Base-by-base conservation (phyloP, 2,113 vertebrate genomes). In the Columbina picui region DNA sequence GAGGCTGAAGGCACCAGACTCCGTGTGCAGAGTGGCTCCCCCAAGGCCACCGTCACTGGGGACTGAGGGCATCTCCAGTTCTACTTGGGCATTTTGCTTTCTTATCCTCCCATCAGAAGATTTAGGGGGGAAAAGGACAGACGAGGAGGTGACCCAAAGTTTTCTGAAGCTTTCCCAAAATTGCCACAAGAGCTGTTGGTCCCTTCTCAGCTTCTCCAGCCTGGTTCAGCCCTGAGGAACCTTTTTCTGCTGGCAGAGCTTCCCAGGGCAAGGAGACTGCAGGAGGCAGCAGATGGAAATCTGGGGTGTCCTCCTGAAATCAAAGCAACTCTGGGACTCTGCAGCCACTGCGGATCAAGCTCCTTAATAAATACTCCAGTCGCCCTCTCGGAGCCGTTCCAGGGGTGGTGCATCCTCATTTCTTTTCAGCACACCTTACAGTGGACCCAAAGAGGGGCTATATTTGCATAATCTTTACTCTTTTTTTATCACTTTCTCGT, bases 391-490 rank as follows among this genome's bases (percentile, higher is more conserved):
- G 75, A 85, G 52, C 73, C 30, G 2, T 73, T 86, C 71, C 41
- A 78, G 71, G 5, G 2, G 3, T 75, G 49, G 22, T 65, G 34
- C 78, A 38, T 82, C 76, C 71, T 88, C 21, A 6, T 73, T 94
- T 68, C 75, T 78, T 55, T 57, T 30, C 82, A 90, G 63, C 50
- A 78, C 29, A 43, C 53, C 70, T 73, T 52, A 25, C 22, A 60
- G 71, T 10, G 18, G 25, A 36, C 65, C 64, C 47, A 55, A 25
- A 21, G 57, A 87, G 30, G 50, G 80, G 47, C 68, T 84, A 6
- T 75, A 61, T 95, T 96, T 93, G 87, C 91, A 73, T 50, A 86
- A 92, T 36, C 67, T 71, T 84, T 64, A 34, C 89, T 69, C 70
- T 50, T 57, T 83, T 84, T 69, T 70, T 75, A 78, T 88, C 26